These are phyloP conservation scores for Asobara japonica DNA, from an alignment of 1,140 invertebrate genomes.

Conservation along the genomic window DNA sequence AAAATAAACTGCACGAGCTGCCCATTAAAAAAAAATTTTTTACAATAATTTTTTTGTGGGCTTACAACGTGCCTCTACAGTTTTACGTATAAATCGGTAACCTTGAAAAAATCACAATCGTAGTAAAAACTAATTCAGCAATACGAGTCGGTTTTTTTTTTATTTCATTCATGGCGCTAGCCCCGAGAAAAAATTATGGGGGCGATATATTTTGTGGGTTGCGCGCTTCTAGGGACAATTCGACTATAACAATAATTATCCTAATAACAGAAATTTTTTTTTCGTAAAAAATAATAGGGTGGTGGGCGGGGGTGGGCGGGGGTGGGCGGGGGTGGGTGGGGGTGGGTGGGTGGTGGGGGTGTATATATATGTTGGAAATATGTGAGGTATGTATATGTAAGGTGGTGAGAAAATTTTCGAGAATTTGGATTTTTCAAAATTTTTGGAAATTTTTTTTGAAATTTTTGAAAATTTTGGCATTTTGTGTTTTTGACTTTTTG, in stretches of 20 bases:
- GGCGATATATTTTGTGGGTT: background rate
- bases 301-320: too few species aligned
- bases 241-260: background rate
- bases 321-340: too few species aligned
- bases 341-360: too few species aligned
- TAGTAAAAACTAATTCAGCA: conserved; percentile 45
- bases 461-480: too few species aligned
- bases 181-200: background rate
- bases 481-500: too few species aligned
- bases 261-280: background rate
- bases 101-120: conserved; percentile 65
- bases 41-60: background rate
- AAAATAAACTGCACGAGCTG: background rate
- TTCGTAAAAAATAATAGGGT: background rate
- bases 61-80: background rate
- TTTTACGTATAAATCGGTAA: conserved; percentile 58
- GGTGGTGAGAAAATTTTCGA: too few species aligned
- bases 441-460: too few species aligned
- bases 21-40: background rate
- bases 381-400: too few species aligned
- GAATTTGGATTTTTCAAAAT: too few species aligned
- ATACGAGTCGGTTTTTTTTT: conserved; percentile 13
- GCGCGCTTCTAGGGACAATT: background rate
- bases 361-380: too few species aligned
- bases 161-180: background rate